These are phyloP conservation scores for Orius insidiosus DNA, from an alignment of 1,140 invertebrate genomes.

Conservation along the genomic window DNA sequence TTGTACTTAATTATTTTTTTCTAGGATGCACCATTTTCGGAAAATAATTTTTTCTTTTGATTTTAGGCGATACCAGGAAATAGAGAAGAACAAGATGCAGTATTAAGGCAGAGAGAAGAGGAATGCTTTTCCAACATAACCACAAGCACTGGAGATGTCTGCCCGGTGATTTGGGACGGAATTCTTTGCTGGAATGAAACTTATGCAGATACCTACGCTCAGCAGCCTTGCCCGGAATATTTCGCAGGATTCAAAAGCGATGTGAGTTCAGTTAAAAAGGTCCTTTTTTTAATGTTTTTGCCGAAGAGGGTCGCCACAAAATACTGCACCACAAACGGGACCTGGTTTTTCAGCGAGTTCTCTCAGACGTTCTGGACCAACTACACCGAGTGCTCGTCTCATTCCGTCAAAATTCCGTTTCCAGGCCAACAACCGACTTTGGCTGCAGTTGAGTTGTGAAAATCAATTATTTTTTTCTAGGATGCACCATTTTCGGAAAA, in stretches of 20 bases:
- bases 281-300: too few species aligned
- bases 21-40: too few species aligned
- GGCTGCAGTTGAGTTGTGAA: not conserved
- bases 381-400: constrained; percentile 29
- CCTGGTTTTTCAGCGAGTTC: constrained; percentile 35
- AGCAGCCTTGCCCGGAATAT: constrained; percentile 29
- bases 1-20: too few species aligned
- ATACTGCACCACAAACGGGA: constrained; percentile 34
- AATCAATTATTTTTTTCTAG: not conserved
- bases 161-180: constrained; percentile 32
- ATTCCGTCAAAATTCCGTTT: not conserved
- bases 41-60: too few species aligned
- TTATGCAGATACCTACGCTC: constrained; percentile 25
- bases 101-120: too few species aligned
- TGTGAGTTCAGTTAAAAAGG: constrained; percentile 5
- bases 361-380: constrained; percentile 35
- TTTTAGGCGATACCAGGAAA: too few species aligned
- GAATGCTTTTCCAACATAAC: too few species aligned
- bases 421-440: not conserved
- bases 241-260: constrained; percentile 28
- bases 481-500: not conserved
- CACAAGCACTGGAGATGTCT: too few species aligned
- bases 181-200: constrained; percentile 37
- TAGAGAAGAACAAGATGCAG: too few species aligned
- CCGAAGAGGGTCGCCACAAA: constrained; percentile 37